These are phyloP conservation scores for Crotalus viridis DNA, from an alignment of 2,113 vertebrate genomes.

Conservation along the genomic window DNA sequence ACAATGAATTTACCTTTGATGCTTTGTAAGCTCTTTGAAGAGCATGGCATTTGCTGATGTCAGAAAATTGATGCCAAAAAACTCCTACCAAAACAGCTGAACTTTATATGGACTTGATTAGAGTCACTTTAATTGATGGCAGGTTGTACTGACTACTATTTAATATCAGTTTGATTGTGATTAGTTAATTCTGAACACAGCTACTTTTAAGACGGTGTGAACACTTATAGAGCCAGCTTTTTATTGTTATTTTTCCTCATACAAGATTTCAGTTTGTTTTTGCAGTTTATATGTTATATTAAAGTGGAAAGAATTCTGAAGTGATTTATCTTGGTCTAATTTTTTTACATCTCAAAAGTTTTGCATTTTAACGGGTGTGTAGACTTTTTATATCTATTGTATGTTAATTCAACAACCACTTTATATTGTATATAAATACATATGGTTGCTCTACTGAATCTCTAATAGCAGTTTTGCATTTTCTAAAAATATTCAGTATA, in stretches of 20 bases:
- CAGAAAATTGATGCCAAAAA: background rate
- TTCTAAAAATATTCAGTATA: background rate
- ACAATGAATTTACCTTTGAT: background rate
- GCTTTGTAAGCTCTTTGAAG: background rate
- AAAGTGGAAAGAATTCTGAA: background rate
- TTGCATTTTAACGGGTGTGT: background rate
- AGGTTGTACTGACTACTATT: background rate
- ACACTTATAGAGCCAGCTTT: background rate
- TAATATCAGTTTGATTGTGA: background rate
- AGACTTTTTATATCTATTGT: background rate
- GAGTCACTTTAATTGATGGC: background rate
- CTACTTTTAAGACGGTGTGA: background rate
- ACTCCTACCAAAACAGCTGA: background rate
- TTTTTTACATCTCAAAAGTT: background rate
- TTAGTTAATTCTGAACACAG: background rate
- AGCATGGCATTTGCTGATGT: background rate
- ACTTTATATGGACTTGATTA: background rate
- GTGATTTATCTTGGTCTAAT: background rate
- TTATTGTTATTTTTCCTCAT: background rate
- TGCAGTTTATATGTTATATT: background rate
- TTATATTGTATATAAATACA: background rate
- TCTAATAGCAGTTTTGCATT: background rate
- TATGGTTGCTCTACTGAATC: background rate
- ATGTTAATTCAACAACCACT: background rate
- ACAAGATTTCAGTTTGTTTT: background rate